Evolutionary conservation across 2,113 vertebrate genomes (phyloP).

Genomic region (Sinocyclocheilus rhinocerous): DNA sequence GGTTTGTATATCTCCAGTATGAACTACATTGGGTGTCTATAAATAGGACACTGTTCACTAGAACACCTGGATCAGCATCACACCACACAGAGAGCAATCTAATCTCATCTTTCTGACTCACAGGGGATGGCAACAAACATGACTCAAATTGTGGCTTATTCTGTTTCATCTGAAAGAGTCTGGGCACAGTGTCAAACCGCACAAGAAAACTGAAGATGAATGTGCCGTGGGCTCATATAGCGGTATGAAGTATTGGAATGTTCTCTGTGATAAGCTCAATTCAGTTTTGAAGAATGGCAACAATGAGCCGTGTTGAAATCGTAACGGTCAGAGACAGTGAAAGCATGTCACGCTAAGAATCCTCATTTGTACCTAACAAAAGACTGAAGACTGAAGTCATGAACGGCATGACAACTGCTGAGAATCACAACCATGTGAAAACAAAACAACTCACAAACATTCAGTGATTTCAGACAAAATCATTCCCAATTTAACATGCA

Average conservation of each 20-base stretch:
- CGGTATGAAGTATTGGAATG: neutral
- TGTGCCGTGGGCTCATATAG: neutral
- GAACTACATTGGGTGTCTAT: neutral
- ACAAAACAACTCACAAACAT: neutral
- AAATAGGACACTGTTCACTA: slow-evolving; percentile 38
- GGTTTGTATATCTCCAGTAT: neutral
- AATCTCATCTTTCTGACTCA: slow-evolving; percentile 35
- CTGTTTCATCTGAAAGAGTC: slow-evolving; percentile 4
- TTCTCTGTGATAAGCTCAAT: neutral
- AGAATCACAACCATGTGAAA: slow-evolving; percentile 34
- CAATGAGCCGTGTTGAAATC: neutral
- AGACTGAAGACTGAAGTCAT: slow-evolving; percentile 19
- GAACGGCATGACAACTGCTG: slow-evolving; percentile 1
- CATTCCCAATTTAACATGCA: neutral
- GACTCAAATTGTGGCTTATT: slow-evolving; percentile 6
- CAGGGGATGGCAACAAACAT: slow-evolving; percentile 18
- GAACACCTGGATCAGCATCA: slow-evolving; percentile 33
- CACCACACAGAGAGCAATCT: neutral
- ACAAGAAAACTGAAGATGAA: neutral
- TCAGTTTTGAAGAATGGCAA: slow-evolving; percentile 12
- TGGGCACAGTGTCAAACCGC: slow-evolving; percentile 11
- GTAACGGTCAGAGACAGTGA: neutral
- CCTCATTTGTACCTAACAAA: slow-evolving; percentile 28
- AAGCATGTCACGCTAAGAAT: slow-evolving; percentile 1
- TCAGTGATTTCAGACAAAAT: neutral